These are phyloP conservation scores for Tetanocera ferruginea DNA, from an alignment of 2,888 invertebrate genomes.

Conservation along the genomic window DNA sequence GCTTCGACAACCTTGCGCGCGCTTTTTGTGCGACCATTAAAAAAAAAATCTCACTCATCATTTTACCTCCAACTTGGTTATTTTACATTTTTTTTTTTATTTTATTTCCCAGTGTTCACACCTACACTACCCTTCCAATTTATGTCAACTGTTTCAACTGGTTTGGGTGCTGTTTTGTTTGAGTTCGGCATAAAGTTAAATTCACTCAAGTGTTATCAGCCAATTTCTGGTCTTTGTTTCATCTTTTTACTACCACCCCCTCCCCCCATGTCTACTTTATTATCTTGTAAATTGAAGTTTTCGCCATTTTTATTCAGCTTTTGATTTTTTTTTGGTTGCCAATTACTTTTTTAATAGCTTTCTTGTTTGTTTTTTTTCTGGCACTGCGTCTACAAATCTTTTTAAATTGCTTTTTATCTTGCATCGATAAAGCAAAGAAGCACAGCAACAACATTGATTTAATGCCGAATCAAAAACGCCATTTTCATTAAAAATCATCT, in stretches of 20 bases:
- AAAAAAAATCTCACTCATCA: not conserved
- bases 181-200: constrained; percentile 13
- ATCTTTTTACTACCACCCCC: not conserved
- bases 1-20: constrained; percentile 66
- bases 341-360: constrained; percentile 11
- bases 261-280: not conserved
- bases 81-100: constrained; percentile 39
- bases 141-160: constrained; percentile 11
- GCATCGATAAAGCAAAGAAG: not conserved
- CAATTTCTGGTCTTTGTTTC: constrained; percentile 31
- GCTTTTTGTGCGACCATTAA: constrained; percentile 24
- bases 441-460: not conserved
- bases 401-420: constrained; percentile 22
- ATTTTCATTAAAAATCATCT: not conserved
- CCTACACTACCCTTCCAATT: not conserved
- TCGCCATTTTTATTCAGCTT: not conserved
- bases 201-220: constrained; percentile 30
- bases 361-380: not conserved
- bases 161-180: constrained; percentile 12
- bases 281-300: constrained; percentile 31
- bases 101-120: not conserved
- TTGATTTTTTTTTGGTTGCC: not conserved
- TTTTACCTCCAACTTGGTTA: constrained; percentile 14
- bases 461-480: not conserved
- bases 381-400: constrained; percentile 3